Percentiles rank a stretch among this genome's conserved stretches.
Evolutionary conservation across 2,113 vertebrate species (phyloP).

Genomic region (Caranx melampygus): DNA sequence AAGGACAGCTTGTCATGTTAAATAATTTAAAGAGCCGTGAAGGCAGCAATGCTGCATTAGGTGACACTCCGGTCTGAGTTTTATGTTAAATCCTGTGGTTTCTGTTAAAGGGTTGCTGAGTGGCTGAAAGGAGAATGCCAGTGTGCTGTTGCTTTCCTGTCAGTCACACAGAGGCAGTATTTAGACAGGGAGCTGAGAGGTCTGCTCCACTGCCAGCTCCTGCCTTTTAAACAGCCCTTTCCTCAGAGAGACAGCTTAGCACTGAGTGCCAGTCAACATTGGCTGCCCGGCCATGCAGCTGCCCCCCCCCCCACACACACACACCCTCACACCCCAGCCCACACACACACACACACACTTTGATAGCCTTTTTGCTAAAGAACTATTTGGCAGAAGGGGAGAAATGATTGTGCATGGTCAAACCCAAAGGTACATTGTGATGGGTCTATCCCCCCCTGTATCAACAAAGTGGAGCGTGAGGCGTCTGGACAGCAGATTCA

Average conservation of each 20-base stretch:
- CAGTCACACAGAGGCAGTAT: conserved; percentile 79
- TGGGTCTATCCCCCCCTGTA: conserved; percentile 65
- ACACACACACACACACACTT: not conserved
- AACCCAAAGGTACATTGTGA: conserved; percentile 76
- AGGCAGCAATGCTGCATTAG: conserved; percentile 40
- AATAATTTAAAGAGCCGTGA: conserved; percentile 58
- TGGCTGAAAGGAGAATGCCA: conserved; percentile 73
- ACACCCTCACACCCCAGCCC: not conserved
- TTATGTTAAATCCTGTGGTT: conserved; percentile 68
- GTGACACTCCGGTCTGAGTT: conserved; percentile 58
- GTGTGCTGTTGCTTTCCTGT: conserved; percentile 75
- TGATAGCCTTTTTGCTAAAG: conserved; percentile 64
- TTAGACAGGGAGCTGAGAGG: conserved; percentile 82
- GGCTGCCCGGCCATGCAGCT: conserved; percentile 35
- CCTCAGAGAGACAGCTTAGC: conserved; percentile 80
- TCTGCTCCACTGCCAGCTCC: conserved; percentile 75
- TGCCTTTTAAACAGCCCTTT: conserved; percentile 80
- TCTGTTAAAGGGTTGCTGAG: conserved; percentile 74
- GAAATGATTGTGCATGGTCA: conserved; percentile 69
- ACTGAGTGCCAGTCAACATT: conserved; percentile 78
- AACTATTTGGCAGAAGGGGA: conserved; percentile 67
- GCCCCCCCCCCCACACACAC: not conserved
- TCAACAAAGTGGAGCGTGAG: conserved; percentile 76
- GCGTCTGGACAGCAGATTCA: conserved; percentile 83
- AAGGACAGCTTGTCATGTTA: conserved; percentile 68